Base-by-base conservation (phyloP, 2,113 vertebrate genomes). In the Hydrochoerus hydrochaeris region DNA sequence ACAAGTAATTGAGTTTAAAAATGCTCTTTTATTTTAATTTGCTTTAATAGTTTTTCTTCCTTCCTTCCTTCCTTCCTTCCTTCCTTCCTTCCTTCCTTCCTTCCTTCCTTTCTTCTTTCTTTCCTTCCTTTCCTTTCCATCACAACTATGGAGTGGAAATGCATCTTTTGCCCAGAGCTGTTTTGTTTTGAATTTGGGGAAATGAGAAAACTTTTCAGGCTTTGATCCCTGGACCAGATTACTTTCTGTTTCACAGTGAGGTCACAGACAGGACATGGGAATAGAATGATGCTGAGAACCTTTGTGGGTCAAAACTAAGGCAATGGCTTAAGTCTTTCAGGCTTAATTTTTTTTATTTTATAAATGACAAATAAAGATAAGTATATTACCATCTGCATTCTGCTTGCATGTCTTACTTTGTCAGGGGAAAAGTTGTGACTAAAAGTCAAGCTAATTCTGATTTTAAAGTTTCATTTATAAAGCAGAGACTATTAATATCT, bases 101-200 rank as follows among this genome's bases (percentile, higher is more conserved):
- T 19, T 19, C 19, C 46, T 11, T 58, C 52, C 67, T 65, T 52
- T 78, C 9, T n/a, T 17, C 26, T 49, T 96, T 57, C 16, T 57
- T 19, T 19, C 19, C 46, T 11, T 58, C 52, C 52, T 65, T 52
- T 78, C 9, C 22, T 26, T 13, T 90, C 52, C 52, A 84, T 78
- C 80, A 84, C 80, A 95, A 84, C 73, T 57, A 46, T 52, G 63
- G 88, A 83, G 67, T 19, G 6, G 87, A 96, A 96, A 94, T 52
- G 49, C 60, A 52, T 89, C 60, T 71, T 67, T 96, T 80, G 65
- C 94, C 78, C 54, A 75, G 90, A 96, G 91, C 58, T 87, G 49
- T 92, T 97, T 97, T 96, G 92, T 95, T 96, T 92, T 93, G 92
- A 95, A 92, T 92, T 81, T 92, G 85, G 75, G 85, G 84, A 97